These are phyloP conservation scores for Passer domesticus DNA, from an alignment of 2,113 vertebrate genomes.

Conservation along the genomic window DNA sequence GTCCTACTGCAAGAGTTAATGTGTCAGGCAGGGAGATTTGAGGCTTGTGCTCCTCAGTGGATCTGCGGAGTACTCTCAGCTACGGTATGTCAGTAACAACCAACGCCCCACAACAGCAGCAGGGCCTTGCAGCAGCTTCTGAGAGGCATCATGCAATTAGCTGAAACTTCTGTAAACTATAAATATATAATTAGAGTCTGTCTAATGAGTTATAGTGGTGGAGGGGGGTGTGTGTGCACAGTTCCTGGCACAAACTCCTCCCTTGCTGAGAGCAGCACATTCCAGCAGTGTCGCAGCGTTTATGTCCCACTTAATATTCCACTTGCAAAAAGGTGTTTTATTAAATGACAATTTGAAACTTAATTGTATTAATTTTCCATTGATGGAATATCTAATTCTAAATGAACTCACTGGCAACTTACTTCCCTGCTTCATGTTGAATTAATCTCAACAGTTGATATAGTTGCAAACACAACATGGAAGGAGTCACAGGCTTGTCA, in stretches of 20 bases:
- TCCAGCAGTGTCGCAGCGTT: fast-evolving
- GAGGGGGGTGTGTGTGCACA: fast-evolving
- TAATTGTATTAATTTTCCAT: slow-evolving; percentile 32
- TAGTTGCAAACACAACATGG: neutral
- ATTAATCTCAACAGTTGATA: neutral
- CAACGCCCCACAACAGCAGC: neutral
- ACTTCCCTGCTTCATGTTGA: neutral
- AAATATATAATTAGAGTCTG: slow-evolving; percentile 10
- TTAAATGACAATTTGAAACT: slow-evolving; percentile 17
- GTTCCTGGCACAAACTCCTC: neutral
- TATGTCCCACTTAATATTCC: neutral
- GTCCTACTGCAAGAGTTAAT: neutral
- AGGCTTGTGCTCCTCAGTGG: neutral
- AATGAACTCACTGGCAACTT: neutral
- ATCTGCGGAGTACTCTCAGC: neutral
- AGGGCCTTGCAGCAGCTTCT: neutral
- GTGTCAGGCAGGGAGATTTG: neutral
- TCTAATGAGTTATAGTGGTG: neutral
- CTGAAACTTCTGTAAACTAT: slow-evolving; percentile 3
- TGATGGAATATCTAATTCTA: neutral
- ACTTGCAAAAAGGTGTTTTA: neutral
- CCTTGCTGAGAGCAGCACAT: neutral
- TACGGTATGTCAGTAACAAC: neutral
- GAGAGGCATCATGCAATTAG: neutral
- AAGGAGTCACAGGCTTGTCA: neutral